phyloP scores from a whole-genome alignment of 1,140 invertebrate genomes.

The Venustaconcha ellipsiformis region DNA sequence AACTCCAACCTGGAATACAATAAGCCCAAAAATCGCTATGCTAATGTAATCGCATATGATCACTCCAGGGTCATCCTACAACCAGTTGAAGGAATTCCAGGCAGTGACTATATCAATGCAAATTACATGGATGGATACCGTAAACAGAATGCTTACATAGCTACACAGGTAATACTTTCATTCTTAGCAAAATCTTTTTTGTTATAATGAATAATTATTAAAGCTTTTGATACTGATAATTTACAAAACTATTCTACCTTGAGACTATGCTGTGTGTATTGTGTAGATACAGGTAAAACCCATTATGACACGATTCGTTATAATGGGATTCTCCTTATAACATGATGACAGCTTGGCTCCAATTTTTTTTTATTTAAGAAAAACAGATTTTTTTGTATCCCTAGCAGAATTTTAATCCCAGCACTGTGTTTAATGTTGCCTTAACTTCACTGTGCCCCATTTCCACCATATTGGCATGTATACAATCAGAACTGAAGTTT shows the following conservation, averaged over 20 bases:
- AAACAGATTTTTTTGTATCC: too few relatives aligned
- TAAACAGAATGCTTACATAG: slow-evolving; percentile 70
- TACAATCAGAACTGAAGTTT: too few relatives aligned
- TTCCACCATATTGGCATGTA: too few relatives aligned
- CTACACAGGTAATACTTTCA: slow-evolving; percentile 63
- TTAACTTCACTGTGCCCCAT: too few relatives aligned
- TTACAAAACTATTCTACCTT: background rate
- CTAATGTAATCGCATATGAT: slow-evolving; percentile 99
- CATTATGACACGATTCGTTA: too few relatives aligned
- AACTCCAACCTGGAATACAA: slow-evolving; percentile 98
- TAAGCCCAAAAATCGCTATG: slow-evolving; percentile 99
- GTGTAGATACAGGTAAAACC: too few relatives aligned
- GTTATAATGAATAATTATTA: background rate
- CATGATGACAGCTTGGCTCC: too few relatives aligned
- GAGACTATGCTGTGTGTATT: too few relatives aligned
- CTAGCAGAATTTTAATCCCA: too few relatives aligned
- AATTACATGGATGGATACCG: slow-evolving; percentile 74
- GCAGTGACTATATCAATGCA: slow-evolving; percentile 96
- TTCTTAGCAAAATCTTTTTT: background rate
- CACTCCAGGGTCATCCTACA: slow-evolving; percentile 98
- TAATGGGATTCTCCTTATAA: too few relatives aligned
- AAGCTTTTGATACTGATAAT: background rate
- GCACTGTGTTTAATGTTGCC: too few relatives aligned
- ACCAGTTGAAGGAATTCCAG: slow-evolving; percentile 70
- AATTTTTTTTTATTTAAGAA: too few relatives aligned